Evolutionary conservation across 2,113 vertebrate genomes (phyloP), one percentile per base, ranked within the genome.

Genomic region (Pedetes capensis): DNA sequence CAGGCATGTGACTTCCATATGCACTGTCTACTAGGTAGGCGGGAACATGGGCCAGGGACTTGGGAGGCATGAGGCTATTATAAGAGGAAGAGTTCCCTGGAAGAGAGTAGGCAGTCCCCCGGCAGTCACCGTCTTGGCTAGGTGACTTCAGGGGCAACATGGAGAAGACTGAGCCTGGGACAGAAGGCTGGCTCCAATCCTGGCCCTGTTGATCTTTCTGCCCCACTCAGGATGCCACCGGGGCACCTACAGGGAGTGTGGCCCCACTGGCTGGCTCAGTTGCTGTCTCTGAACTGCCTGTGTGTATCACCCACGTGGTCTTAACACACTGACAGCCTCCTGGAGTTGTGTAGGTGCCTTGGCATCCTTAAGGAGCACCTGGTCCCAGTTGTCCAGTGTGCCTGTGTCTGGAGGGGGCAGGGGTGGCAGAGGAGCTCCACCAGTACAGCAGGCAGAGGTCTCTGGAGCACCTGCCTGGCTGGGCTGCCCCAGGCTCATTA

Each of bases 291-390:
- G 44, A 13, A 64, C 29, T 57, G 4, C 17, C 75, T 72, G 37
- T 44, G 53, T 4, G 2, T 23, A 0, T 57, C 49, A 14, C 11
- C 49, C 39, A 5, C 13, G 1, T 34, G 51, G 20, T n/a, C 47
- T 29, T 61, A 51, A 63, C 34, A 51, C 72, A 66, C 42, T 14
- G 7, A 20, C 10, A 3, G 8, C 64, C 37, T 83, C 85, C 78
- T 11, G 13, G 81, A 27, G 25, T 5, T 39, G 39, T 25, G 51
- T 61, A n/a, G 2, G 14, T 4, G 25, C 49, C 69, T 69, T 44
- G 69, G 34, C 29, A 64, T 27, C 57, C 39, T 72, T 23, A 49
- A 11, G 27, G 20, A 49, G 27, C 44, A 2, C 66, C 17, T 59
- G 57, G 49, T 39, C 76, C 29, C 34, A 8, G 3, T 2, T 61